Evolutionary conservation across 2,797 vertebrate species (phyloP).

Genomic region (Sebastes nivosus): DNA sequence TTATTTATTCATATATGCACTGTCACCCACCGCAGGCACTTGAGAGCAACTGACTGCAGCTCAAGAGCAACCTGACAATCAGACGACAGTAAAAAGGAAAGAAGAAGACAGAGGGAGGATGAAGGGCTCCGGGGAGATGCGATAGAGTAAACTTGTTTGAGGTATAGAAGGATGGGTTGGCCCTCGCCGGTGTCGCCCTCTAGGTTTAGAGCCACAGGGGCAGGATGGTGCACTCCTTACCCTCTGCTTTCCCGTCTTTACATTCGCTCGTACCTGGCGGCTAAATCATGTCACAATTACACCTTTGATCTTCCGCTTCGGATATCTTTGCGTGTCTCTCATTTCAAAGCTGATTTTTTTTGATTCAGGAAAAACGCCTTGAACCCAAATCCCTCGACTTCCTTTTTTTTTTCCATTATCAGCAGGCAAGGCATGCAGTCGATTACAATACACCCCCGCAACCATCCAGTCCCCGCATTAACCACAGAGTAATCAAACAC

Average conservation of each 20-base stretch:
- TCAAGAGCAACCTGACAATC: conserved; percentile 73
- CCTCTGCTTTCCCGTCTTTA: neutral
- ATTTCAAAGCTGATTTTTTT: conserved; percentile 44
- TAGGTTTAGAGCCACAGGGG: conserved; percentile 19
- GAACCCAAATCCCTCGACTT: conserved; percentile 44
- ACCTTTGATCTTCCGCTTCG: conserved; percentile 24
- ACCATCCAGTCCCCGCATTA: conserved; percentile 45
- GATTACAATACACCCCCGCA: conserved; percentile 51
- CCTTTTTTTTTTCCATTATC: conserved; percentile 17
- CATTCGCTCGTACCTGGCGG: conserved; percentile 34
- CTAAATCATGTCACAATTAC: conserved; percentile 33
- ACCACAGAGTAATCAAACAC: conserved; percentile 71
- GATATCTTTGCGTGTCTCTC: neutral
- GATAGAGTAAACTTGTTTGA: conserved; percentile 33
- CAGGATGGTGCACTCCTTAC: neutral
- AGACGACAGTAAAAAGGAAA: conserved; percentile 45
- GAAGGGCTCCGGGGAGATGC: conserved; percentile 25
- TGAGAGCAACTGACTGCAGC: conserved; percentile 71
- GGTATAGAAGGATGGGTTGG: neutral
- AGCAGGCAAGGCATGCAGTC: conserved; percentile 41
- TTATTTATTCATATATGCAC: conserved; percentile 80
- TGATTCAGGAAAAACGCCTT: conserved; percentile 38
- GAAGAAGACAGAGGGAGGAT: conserved; percentile 45
- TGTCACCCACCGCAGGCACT: conserved; percentile 71
- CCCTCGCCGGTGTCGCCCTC: conserved; percentile 17